These are phyloP conservation scores for Rynchops niger DNA, from an alignment of 2,113 vertebrate species.

Conservation along the genomic window DNA sequence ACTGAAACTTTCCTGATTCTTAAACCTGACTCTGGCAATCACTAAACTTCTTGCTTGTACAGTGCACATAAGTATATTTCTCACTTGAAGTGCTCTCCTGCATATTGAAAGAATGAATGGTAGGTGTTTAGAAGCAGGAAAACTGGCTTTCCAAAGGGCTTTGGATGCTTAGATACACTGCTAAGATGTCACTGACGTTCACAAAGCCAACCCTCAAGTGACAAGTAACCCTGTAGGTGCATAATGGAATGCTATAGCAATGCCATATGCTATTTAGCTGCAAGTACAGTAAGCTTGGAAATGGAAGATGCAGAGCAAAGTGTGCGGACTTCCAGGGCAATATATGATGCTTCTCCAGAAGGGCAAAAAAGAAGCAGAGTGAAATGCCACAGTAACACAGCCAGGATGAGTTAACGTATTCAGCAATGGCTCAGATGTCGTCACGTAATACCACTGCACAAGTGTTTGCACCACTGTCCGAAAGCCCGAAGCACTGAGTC, in stretches of 20 bases:
- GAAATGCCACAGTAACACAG: neutral
- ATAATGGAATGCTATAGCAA: neutral
- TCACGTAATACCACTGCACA: neutral
- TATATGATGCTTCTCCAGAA: neutral
- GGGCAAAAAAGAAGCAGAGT: neutral
- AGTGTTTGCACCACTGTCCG: neutral
- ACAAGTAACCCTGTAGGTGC: neutral
- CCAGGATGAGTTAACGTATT: neutral
- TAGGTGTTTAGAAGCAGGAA: neutral
- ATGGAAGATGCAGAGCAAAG: neutral
- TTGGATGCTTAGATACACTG: neutral
- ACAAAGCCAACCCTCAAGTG: neutral
- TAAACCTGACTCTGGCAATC: neutral
- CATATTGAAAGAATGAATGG: neutral
- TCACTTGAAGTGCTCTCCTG: neutral
- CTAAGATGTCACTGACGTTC: neutral
- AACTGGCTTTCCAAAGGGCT: neutral
- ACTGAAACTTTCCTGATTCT: constrained; percentile 1
- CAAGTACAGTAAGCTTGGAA: neutral
- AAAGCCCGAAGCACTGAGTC: neutral
- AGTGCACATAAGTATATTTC: neutral
- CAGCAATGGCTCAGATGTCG: neutral
- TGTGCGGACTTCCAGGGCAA: neutral
- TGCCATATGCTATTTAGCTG: neutral
- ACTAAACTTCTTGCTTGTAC: neutral